phyloP scores from a whole-genome alignment of 2,797 vertebrate genomes.

The Falco novaeseelandiae region DNA sequence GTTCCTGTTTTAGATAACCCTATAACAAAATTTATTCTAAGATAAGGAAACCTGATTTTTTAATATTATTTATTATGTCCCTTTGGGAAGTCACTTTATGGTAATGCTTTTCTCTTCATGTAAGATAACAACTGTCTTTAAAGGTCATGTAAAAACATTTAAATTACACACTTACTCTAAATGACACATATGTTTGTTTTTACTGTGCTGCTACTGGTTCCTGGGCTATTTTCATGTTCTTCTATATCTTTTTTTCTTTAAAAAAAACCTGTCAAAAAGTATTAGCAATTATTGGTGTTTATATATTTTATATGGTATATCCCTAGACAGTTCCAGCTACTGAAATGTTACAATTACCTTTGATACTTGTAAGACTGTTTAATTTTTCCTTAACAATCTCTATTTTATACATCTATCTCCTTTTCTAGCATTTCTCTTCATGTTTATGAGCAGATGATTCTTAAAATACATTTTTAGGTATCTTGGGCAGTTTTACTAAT shows the following conservation, averaged over 20 bases:
- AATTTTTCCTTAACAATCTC: neutral
- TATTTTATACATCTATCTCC: neutral
- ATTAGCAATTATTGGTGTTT: neutral
- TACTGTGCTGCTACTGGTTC: neutral
- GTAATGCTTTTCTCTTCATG: neutral
- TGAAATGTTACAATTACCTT: neutral
- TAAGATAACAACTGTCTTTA: neutral
- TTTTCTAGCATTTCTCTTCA: neutral
- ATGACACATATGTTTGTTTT: neutral
- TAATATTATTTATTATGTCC: neutral
- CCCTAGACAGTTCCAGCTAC: neutral
- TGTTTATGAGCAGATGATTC: neutral
- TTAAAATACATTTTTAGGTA: neutral
- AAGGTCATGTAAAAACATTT: neutral
- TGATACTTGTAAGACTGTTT: neutral
- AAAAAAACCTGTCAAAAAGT: neutral
- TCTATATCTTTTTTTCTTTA: neutral
- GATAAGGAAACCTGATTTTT: neutral
- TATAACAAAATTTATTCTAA: neutral
- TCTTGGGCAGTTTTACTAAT: neutral
- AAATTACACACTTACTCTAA: neutral
- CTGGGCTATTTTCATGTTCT: neutral
- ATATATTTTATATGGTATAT: neutral
- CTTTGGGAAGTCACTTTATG: neutral
- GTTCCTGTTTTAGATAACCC: neutral